A percentile compares a stretch with the other conserved stretches of the same genome.
phyloP scores from a whole-genome alignment of 2,888 invertebrate genomes.

The Zhuqinia jingwanae region DNA sequence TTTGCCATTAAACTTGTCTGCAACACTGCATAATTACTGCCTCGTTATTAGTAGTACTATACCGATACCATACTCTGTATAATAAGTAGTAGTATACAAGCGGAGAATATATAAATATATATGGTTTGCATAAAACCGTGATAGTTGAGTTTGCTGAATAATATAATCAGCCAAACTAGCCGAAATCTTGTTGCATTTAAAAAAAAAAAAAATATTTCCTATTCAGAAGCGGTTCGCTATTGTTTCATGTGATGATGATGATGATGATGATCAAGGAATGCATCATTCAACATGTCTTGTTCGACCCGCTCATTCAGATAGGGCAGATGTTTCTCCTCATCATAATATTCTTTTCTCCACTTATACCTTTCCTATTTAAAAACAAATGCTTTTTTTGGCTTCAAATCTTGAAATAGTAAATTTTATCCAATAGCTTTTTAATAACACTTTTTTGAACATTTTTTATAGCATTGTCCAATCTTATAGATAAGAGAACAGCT shows the following conservation, averaged over 20 bases:
- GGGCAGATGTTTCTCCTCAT: constrained; percentile 1
- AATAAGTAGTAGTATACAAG: too few species aligned
- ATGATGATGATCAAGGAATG: constrained; percentile 37
- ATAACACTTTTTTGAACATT: constrained; percentile 6
- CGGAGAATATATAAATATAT: neutral
- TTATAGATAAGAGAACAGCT: constrained; percentile 30
- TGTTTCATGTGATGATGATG: too few species aligned
- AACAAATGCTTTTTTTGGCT: constrained; percentile 27
- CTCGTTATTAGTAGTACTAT: constrained; percentile 59
- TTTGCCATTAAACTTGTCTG: constrained; percentile 70
- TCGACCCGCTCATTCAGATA: neutral
- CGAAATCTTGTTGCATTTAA: constrained; percentile 41
- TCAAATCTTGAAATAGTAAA: constrained; percentile 32
- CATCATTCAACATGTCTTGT: constrained; percentile 16
- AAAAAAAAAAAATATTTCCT: neutral
- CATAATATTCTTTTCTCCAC: neutral
- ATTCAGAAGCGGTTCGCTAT: constrained; percentile 43
- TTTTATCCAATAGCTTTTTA: too few species aligned
- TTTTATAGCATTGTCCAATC: constrained; percentile 43
- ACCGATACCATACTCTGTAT: too few species aligned
- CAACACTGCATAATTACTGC: constrained; percentile 68
- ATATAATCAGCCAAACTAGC: constrained; percentile 36
- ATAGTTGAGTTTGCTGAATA: too few species aligned
- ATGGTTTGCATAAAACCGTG: neutral
- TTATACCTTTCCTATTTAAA: neutral